Evolutionary conservation across 2,113 vertebrate species (phyloP).

Genomic region (Illadopsis cleaveri): DNA sequence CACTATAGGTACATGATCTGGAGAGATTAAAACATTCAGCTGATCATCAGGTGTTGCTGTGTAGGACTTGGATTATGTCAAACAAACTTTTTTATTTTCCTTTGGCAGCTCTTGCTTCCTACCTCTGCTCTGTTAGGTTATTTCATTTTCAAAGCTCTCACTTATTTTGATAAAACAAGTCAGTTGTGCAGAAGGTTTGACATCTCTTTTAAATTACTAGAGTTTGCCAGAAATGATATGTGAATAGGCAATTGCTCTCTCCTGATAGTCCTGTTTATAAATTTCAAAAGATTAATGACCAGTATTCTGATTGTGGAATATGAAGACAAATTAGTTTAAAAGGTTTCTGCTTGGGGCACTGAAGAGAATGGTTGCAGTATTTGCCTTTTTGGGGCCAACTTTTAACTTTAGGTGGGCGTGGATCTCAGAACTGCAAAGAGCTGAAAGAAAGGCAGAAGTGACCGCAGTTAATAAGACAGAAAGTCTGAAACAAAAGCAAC

Average conservation of each 20-base stretch:
- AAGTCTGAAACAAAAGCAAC: neutral
- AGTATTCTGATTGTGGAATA: neutral
- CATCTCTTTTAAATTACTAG: neutral
- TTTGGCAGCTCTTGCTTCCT: neutral
- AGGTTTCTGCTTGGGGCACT: neutral
- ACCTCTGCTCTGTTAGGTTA: neutral
- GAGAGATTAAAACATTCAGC: neutral
- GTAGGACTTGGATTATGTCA: neutral
- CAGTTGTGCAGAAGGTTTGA: neutral
- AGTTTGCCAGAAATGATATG: neutral
- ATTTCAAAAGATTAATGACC: constrained; percentile 7
- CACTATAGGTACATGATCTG: neutral
- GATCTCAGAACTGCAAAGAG: neutral
- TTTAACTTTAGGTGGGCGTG: neutral
- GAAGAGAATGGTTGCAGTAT: neutral
- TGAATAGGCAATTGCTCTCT: neutral
- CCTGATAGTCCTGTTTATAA: neutral
- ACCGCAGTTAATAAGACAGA: neutral
- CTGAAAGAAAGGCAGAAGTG: neutral
- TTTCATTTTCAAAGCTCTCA: neutral
- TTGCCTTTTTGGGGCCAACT: neutral
- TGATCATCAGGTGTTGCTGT: neutral
- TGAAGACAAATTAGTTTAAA: neutral
- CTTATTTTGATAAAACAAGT: neutral
- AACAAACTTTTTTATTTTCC: neutral